phyloP scores from a whole-genome alignment of 1,140 invertebrate species.

The Lepidurus arcticus region DNA sequence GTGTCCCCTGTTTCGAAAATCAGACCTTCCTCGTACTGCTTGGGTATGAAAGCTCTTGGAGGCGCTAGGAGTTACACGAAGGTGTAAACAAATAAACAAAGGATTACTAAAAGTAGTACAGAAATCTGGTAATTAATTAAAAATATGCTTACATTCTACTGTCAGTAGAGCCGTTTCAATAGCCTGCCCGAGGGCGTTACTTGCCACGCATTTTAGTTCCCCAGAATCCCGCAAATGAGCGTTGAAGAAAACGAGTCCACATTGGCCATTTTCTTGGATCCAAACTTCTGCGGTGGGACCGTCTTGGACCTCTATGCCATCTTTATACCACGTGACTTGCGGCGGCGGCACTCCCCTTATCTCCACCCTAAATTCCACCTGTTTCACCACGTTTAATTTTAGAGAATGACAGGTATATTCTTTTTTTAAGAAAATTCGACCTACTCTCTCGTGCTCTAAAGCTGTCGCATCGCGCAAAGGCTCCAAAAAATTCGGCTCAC shows the following conservation, averaged over 20 bases:
- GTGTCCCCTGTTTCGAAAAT: conserved; percentile 83
- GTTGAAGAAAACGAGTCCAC: conserved; percentile 33
- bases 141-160: conserved; percentile 56
- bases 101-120: not conserved
- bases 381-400: not conserved
- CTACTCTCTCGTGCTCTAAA: conserved; percentile 57
- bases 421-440: conserved; percentile 20
- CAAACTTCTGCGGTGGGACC: conserved; percentile 25
- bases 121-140: not conserved
- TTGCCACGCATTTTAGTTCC: conserved; percentile 81
- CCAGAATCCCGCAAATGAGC: conserved; percentile 42
- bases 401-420: not conserved
- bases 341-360: conserved; percentile 76
- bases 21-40: conserved; percentile 78
- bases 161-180: conserved; percentile 64
- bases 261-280: conserved; percentile 32
- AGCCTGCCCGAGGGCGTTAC: conserved; percentile 70
- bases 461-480: conserved; percentile 38
- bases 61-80: conserved; percentile 52
- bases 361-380: conserved; percentile 69
- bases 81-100: conserved; percentile 27
- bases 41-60: conserved; percentile 66
- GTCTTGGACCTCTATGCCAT: conserved; percentile 49
- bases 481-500: conserved; percentile 38
- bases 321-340: conserved; percentile 87